Base-by-base conservation (phyloP, 1,140 invertebrate species). In the Andrena cerasifolii region DNA sequence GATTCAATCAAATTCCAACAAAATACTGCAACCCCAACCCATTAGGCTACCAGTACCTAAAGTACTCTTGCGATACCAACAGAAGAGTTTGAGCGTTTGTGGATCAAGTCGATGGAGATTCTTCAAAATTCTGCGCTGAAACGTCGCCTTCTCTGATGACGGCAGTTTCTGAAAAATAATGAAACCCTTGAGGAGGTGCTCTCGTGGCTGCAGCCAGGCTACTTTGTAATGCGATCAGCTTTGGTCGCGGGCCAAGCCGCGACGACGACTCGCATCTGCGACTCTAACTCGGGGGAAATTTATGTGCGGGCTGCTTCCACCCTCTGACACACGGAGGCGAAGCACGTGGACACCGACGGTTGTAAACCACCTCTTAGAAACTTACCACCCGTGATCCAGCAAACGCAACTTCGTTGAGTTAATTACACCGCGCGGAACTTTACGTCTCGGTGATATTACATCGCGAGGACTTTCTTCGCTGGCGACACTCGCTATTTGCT, bases 181-280 rank as follows among this genome's bases (percentile, higher is more conserved):
- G 65, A 62, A 72, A 82, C 33, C 72, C 78, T 59, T 26, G 28
- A 49, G 58, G 33, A 59, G 43, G 49, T 36, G 10, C 2, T 14
- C 43, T 45, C 24, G 47, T 75, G 65, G 40, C 49, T 78, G 10
- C 21, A 49, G 0, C 31, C 62, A 75, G 58, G 73, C 79, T 78
- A 77, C 79, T 83, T 78, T 73, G 81, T 82, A 83, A 83, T 74
- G 79, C 81, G 79, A 83, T 83, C 81, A 73, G 81, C 74, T 51
- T 73, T 83, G 81, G 79, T 83, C 70, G 45, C 67, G 74, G 31
- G 79, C 81, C 79, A 83, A 82, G 21, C 75, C 67, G 47, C 61
- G 59, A 71, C 79, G 73, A 83, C 66, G 80, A 79, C 51, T 63
- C 71, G 81, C 81, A 83, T 83, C 79, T 82, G 79, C 67, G 81